Conservation (phyloP, 2,797 vertebrate species). For the Decapterus maruadsi region DNA sequence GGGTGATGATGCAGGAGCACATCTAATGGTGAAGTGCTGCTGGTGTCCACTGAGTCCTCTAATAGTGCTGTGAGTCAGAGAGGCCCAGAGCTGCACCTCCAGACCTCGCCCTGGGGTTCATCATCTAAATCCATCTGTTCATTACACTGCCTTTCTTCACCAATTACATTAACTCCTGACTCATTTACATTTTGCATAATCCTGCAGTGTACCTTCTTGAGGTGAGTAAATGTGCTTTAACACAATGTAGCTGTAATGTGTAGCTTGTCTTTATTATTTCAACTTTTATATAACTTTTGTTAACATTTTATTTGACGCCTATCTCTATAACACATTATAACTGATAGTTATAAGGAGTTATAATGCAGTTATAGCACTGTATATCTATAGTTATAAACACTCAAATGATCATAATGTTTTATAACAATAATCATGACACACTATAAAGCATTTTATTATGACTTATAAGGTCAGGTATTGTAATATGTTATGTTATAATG, state of each 20-base stretch:
- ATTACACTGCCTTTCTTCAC: neutral
- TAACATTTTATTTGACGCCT: too few relatives aligned
- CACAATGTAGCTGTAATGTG: too few relatives aligned
- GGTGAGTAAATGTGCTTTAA: neutral
- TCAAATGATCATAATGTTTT: too few relatives aligned
- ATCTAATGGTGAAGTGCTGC: constrained; percentile 54
- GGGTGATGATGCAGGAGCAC: constrained; percentile 49
- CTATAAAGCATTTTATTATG: too few relatives aligned
- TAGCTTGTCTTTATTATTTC: neutral
- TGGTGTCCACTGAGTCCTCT: constrained; percentile 42
- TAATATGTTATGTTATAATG: too few relatives aligned
- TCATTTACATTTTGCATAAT: neutral
- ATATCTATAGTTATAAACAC: too few relatives aligned
- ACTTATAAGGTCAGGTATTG: too few relatives aligned
- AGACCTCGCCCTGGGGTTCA: constrained; percentile 51
- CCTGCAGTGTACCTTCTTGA: neutral
- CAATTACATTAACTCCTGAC: constrained; percentile 18
- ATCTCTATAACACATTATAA: too few relatives aligned
- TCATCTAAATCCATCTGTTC: constrained; percentile 61
- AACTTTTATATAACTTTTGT: too few relatives aligned
- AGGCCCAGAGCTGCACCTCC: constrained; percentile 34
- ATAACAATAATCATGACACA: too few relatives aligned
- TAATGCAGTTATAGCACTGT: too few relatives aligned
- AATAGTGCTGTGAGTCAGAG: constrained; percentile 44
- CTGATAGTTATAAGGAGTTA: too few relatives aligned